These are phyloP conservation scores for Imbricaverruca yamaguchii DNA, from an alignment of 2,888 invertebrate genomes.

Conservation along the genomic window DNA sequence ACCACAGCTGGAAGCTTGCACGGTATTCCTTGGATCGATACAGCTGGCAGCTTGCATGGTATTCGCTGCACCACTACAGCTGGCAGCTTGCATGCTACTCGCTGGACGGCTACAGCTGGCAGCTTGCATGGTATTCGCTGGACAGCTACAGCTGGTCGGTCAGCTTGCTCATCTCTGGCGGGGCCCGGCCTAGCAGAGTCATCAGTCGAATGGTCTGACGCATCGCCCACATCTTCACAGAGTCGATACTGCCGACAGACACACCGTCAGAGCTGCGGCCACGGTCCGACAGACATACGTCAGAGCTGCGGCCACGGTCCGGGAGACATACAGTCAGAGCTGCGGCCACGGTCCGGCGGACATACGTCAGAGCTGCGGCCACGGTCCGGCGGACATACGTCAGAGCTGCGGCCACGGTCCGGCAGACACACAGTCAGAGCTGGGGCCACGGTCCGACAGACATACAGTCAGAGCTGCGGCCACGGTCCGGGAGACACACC, in stretches of 20 bases:
- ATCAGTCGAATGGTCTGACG: neutral
- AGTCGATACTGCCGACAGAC: constrained; percentile 12
- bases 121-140: neutral
- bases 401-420: too few relatives aligned
- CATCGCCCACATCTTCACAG: constrained; percentile 22
- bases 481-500: too few relatives aligned
- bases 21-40: too few relatives aligned
- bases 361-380: neutral
- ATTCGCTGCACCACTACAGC: too few relatives aligned
- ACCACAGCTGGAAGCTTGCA: too few relatives aligned
- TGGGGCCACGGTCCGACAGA: neutral
- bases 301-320: neutral
- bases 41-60: too few relatives aligned
- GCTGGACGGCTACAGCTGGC: too few relatives aligned
- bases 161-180: neutral
- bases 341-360: too few relatives aligned
- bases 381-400: too few relatives aligned
- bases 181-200: constrained; percentile 5
- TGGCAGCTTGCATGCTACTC: too few relatives aligned
- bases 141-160: neutral
- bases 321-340: too few relatives aligned
- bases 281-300: neutral
- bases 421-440: neutral
- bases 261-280: neutral
- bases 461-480: too few relatives aligned